A percentile compares a stretch with the other conserved stretches of the same genome.
Conservation (phyloP, 2,797 vertebrate species). For the Anomalospiza imberbis region DNA sequence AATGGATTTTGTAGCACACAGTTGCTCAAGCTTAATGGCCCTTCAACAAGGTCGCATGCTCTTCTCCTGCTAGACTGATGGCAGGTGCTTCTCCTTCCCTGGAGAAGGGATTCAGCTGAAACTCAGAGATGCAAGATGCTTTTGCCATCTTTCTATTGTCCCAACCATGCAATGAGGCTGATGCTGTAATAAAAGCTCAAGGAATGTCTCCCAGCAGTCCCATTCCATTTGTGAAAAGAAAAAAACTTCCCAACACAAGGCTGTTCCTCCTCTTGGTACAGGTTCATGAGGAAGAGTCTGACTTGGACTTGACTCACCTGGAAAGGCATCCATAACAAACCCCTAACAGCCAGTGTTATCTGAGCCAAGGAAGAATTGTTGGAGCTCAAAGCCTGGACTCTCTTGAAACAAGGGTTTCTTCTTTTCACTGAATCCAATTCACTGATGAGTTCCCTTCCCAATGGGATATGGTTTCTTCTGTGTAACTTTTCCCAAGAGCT, state of each 20-base stretch:
- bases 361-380: background rate
- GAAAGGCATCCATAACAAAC: background rate
- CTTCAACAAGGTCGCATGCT: fast-evolving
- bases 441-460: background rate
- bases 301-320: fast-evolving
- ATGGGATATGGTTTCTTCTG: background rate
- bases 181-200: too few species aligned
- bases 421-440: background rate
- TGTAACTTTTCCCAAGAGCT: background rate
- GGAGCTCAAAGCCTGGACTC: background rate
- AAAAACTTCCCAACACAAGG: too few species aligned
- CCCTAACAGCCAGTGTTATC: fast-evolving
- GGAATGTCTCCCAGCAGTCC: too few species aligned
- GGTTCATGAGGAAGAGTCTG: background rate
- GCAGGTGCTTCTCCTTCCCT: background rate
- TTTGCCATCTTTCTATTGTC: too few species aligned
- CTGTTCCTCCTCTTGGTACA: background rate
- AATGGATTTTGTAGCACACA: background rate
- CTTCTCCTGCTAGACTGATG: background rate
- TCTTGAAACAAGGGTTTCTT: background rate
- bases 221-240: too few species aligned
- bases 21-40: background rate
- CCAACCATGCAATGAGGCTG: too few species aligned
- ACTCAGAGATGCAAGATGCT: background rate
- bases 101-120: background rate